A percentile compares a stretch with the other conserved stretches of the same genome.
phyloP scores from a whole-genome alignment of 2,113 vertebrate genomes.

The Sclerurus mexicanus region DNA sequence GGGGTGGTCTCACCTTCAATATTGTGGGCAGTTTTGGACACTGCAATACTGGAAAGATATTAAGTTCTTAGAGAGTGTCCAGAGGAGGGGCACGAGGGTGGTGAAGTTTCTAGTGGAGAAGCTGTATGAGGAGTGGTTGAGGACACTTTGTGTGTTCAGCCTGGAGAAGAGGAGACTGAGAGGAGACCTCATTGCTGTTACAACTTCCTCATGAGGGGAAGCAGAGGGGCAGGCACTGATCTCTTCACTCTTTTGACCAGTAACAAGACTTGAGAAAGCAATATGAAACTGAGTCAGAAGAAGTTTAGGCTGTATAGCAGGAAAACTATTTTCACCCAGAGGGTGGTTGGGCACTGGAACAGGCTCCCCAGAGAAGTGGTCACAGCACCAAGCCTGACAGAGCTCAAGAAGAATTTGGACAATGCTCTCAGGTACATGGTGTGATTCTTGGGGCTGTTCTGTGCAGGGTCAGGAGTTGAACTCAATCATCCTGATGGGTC shows the following conservation, averaged over 20 bases:
- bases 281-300: background rate
- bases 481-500: background rate
- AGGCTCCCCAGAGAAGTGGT: background rate
- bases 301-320: background rate
- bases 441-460: background rate
- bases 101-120: background rate
- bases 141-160: background rate
- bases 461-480: background rate
- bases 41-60: fast-evolving
- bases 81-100: background rate
- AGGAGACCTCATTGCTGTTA: background rate
- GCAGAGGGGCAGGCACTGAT: background rate
- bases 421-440: background rate
- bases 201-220: fast-evolving
- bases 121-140: fast-evolving
- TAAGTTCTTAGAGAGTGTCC: fast-evolving
- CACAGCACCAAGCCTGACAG: background rate
- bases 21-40: fast-evolving
- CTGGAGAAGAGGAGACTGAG: background rate
- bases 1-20: fast-evolving
- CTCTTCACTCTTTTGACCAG: background rate
- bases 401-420: background rate
- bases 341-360: fast-evolving
- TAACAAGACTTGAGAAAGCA: background rate
- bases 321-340: background rate